Base-by-base conservation (phyloP, 1,140 invertebrate species). In the Adoxophyes honmai region DNA sequence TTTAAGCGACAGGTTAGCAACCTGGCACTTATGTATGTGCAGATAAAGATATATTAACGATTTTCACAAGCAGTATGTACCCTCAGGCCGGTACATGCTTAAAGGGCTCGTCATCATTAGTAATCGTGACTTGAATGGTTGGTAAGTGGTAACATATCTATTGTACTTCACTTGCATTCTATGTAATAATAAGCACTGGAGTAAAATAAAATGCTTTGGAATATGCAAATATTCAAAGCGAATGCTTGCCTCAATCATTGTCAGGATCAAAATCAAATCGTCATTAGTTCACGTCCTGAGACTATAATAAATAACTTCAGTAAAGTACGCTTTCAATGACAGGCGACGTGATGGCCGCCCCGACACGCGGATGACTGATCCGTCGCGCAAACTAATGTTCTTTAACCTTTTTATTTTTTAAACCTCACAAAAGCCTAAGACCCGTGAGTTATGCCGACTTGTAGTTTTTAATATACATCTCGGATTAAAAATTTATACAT, bases 391-490 rank as follows among this genome's bases (percentile, higher is more conserved):
- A 85, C 74, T 81, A 88, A 88, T 85, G 82, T 84, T 84, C 79
- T 73, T 81, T 85, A 78, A 76, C 38, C 64, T 70, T 82, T 80
- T 84, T 78, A 77, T 82, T 83, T 84, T 80, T 78, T 71, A 73
- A 76, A 75, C 65, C 64, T 35, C 77, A 80, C 74, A 88, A 79
- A 81, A 83, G 75, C 66, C 75, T 71, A 80, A 81, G 76, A 68
- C 73, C 59, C 81, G 77, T 88, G 75, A 88, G 75, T 82, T 86
- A 86, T 85, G 73, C 76, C 78, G 79, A 79, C 80, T 77, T 75
- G 78, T 86, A 82, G 78, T 83, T 86, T 88, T 84, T 85, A 84
- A 77, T 78, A 82, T 81, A 81, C 70, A 72, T 13, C 73, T 74
- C 77, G 85, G 82, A 88, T 88, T 86, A 88, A 85, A 78, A 74